Conservation (phyloP, 2,888 invertebrate genomes). For the Plemyria rubiginata region DNA sequence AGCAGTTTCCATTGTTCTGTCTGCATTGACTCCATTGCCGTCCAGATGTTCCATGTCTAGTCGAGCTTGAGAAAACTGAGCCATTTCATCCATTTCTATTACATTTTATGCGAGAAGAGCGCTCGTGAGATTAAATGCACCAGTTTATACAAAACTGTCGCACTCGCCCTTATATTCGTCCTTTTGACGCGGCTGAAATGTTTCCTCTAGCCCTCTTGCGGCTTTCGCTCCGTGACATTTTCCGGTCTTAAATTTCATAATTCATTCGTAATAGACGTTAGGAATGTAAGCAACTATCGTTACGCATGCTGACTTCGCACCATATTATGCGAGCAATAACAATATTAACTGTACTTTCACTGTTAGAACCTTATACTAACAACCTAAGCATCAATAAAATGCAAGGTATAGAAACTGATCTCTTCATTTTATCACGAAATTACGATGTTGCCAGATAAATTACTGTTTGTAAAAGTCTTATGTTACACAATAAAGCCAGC, state of each 20-base stretch:
- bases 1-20: conserved; percentile 1
- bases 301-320: conserved; percentile 23
- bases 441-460: conserved; percentile 3
- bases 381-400: conserved; percentile 6
- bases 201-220: conserved; percentile 49
- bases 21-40: conserved; percentile 3
- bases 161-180: conserved; percentile 46
- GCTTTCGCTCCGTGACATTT: conserved; percentile 48
- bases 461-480: neutral
- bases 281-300: conserved; percentile 22
- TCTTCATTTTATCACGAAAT: conserved; percentile 10
- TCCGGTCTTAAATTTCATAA: conserved; percentile 59
- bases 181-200: conserved; percentile 61
- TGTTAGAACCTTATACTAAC: neutral
- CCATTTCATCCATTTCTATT: conserved; percentile 39
- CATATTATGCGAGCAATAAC: conserved; percentile 12
- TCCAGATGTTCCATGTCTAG: conserved; percentile 32
- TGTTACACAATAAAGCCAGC: conserved; percentile 17
- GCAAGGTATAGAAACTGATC: conserved; percentile 2
- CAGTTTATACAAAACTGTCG: conserved; percentile 49
- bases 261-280: conserved; percentile 44
- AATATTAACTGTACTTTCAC: conserved; percentile 22
- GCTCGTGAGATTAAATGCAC: conserved; percentile 59
- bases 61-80: conserved; percentile 30
- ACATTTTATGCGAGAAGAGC: conserved; percentile 34